Base-by-base conservation (phyloP, 2,797 vertebrate genomes). In the Lutjanus campechanus region DNA sequence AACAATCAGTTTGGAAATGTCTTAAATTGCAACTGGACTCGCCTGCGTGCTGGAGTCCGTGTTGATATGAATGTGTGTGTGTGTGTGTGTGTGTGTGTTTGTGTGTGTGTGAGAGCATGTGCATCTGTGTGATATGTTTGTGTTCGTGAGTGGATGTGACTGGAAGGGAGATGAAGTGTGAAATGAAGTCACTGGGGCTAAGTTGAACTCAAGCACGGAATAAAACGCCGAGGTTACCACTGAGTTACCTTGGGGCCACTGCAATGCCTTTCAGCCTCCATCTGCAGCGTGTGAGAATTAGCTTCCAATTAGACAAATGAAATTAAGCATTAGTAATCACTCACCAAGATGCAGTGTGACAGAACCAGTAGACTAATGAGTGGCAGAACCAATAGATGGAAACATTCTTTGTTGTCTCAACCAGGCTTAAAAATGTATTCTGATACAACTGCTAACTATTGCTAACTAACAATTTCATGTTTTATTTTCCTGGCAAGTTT, bases 181-280 rank as follows among this genome's bases (percentile, higher is more conserved):
- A 91, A 92, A 92, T 88, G 40, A 88, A 91, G 85, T 84, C 88
- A 73, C 60, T 63, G 64, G 76, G 87, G 87, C 83, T 60, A 17
- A 82, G 79, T 77, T 70, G 72, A 87, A 84, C 72, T 81, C 47
- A 53, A 82, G 71, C 82, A 40, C 12, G 12, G 60, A 61, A 76
- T 68, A 46, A 85, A 88, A 69, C 3, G 13, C n/a, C 43, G 69
- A 77, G 79, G 80, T 84, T 78, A 36, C 55, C 62, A 6, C 47
- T 2, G 66, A 74, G 83, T 77, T 74, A 76, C 77, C 63, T 73
- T 11, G 46, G 81, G 77, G 77, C 50, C 69, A 1, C 74, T 43
- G 69, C 53, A 11, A 29, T 54, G 73, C 69, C 76, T 81, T 20
- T 66, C 60, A 75, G 82, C 60, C 59, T 79, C 70, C 50, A 7